Base-by-base conservation (phyloP, 2,797 vertebrate species). In the Spinus olivaceus region DNA sequence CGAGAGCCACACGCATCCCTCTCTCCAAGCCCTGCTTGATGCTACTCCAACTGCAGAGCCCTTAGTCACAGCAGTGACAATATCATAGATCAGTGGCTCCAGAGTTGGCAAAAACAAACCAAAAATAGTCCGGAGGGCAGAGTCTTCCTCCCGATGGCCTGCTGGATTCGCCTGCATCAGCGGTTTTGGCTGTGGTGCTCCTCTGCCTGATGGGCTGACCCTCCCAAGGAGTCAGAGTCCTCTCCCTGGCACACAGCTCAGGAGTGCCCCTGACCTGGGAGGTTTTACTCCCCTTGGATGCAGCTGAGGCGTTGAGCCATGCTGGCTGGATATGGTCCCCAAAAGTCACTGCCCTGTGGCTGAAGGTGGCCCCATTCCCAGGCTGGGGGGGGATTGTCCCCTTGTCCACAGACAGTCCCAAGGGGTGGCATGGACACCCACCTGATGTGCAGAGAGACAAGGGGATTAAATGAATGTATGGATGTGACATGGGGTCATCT, bases 71-170 rank as follows among this genome's bases (percentile, higher is more conserved):
- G 81, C 91, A 87, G 32, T 13, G 59, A 86, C 95, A 92, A 32
- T 39, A 57, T 15, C 92, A 91, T 80, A 96, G 94, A 94, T 95
- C 91, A 94, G 87, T 46, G 93, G 79, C 87, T 96, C 89, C 91
- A 59, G 30, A 27, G 69, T 37, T 50, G 67, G 81, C 79, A 81
- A 79, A 94, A 96, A 83, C 89, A 86, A 85, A 30, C 85, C 90
- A 65, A 77, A 96, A 96, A 96, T 95, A 94, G 91, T 74, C 53
- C 11, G 0, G 79, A 90, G 94, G 87, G 93, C 90, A 92, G 17
- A 59, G n/a, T 6, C 54, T 72, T 86, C 87, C 73, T 92, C 89
- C 57, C 0, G 3, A 13, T 19, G 76, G n/a, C 1, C 0, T 0
- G 42, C 47, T 80, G 79, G 69, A 18, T 88, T 35, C 67, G 37